Evolutionary conservation across 2,888 invertebrate species (phyloP).

Genomic region (Rhagophthalmus giganteus): DNA sequence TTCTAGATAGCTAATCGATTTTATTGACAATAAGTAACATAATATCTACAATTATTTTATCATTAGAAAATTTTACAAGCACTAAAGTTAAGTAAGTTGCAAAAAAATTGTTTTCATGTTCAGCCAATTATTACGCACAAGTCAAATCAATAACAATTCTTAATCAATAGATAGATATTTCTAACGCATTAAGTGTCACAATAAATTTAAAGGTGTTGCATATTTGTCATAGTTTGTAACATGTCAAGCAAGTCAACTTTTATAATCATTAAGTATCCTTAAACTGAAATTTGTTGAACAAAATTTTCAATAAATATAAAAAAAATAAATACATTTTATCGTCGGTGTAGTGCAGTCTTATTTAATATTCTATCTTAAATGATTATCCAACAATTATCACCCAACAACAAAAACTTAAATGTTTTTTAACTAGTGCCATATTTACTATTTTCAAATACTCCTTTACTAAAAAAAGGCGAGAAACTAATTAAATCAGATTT

Average conservation of each 20-base stretch:
- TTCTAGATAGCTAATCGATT: too few species aligned
- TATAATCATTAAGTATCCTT: neutral
- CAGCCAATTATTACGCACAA: too few species aligned
- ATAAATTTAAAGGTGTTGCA: too few species aligned
- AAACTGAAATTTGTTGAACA: too few species aligned
- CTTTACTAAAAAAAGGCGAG: constrained; percentile 83
- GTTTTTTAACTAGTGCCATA: constrained; percentile 69
- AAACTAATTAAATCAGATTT: constrained; percentile 73
- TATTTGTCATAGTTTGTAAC: neutral
- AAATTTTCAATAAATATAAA: neutral
- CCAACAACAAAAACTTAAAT: constrained; percentile 12
- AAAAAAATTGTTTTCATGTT: too few species aligned
- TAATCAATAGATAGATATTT: too few species aligned
- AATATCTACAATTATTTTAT: too few species aligned
- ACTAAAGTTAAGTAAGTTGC: too few species aligned
- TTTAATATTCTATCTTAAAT: neutral
- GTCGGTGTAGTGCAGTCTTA: constrained; percentile 7
- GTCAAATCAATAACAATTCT: too few species aligned
- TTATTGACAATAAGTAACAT: too few species aligned
- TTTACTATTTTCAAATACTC: constrained; percentile 85
- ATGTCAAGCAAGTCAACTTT: neutral
- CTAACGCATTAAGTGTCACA: too few species aligned
- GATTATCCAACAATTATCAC: constrained; percentile 7
- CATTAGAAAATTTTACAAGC: too few species aligned
- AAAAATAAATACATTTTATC: neutral